A percentile compares a stretch with the other conserved stretches of the same genome.
Evolutionary conservation across 2,888 invertebrate genomes (phyloP).

Genomic region (Thysanoteuthis rhombus): DNA sequence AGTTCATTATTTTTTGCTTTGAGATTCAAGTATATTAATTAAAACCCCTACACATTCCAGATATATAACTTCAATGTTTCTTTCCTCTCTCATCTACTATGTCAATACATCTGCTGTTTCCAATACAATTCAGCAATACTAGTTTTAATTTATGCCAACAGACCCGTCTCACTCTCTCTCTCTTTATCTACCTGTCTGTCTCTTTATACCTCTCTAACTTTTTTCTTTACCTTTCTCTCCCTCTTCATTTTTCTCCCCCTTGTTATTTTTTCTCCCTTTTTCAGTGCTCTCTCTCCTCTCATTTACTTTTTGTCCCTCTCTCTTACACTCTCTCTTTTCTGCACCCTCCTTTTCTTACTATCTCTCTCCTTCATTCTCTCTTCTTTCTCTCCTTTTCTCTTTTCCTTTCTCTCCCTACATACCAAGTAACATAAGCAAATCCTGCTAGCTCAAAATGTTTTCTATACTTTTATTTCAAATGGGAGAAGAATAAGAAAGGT

Average conservation of each 20-base stretch:
- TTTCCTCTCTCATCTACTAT: no score
- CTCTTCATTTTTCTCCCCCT: not conserved
- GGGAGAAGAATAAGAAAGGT: no score
- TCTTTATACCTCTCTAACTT: not conserved
- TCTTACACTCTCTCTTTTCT: no score
- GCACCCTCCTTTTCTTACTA: not conserved
- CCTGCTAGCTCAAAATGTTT: no score
- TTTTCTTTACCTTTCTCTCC: not conserved
- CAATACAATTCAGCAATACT: not conserved
- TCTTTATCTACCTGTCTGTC: not conserved
- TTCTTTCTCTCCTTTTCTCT: not conserved
- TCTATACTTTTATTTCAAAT: no score
- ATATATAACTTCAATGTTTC: no score
- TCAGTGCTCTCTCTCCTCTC: no score
- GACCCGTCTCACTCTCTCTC: not conserved
- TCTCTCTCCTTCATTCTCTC: not conserved
- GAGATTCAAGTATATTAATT: no score
- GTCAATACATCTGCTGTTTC: not conserved
- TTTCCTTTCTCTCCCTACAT: not conserved
- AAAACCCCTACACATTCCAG: no score
- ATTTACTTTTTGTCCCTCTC: no score
- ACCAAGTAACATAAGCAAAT: no score
- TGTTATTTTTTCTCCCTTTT: not conserved
- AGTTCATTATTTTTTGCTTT: no score
- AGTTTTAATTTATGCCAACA: not conserved